Percentiles rank a stretch among this genome's conserved stretches.
These are phyloP conservation scores for Xiphophorus hellerii DNA, from an alignment of 2,113 vertebrate species.

Conservation along the genomic window DNA sequence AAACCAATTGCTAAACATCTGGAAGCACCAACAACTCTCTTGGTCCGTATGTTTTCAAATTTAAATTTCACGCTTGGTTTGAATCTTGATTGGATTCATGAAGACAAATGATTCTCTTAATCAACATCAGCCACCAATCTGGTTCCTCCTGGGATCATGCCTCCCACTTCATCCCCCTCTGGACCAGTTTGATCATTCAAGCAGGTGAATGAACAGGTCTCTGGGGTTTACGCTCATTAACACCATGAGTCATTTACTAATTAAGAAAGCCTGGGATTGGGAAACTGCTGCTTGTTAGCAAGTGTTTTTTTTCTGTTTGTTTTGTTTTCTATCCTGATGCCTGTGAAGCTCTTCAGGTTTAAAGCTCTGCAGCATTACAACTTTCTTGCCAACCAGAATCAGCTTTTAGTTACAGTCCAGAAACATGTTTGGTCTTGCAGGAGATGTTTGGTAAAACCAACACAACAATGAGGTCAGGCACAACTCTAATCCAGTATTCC, in stretches of 20 bases:
- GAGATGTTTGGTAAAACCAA: background rate
- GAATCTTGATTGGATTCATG: too few relatives aligned
- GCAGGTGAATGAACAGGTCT: background rate
- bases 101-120: background rate
- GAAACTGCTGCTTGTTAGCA: background rate
- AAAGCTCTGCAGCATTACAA: background rate
- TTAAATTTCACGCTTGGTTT: too few relatives aligned
- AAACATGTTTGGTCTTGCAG: background rate
- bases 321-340: background rate
- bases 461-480: background rate
- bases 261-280: background rate
- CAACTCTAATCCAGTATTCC: background rate
- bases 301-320: background rate
- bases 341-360: background rate
- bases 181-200: too few relatives aligned
- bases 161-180: background rate
- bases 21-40: too few relatives aligned
- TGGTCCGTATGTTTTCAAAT: too few relatives aligned
- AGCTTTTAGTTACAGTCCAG: background rate
- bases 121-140: background rate
- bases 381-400: background rate
- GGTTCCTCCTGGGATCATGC: background rate
- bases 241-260: slow-evolving; percentile 11
- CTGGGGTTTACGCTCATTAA: slow-evolving; percentile 12
- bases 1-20: too few relatives aligned